phyloP scores from a whole-genome alignment of 2,113 vertebrate genomes.

The Crotalus tigris region DNA sequence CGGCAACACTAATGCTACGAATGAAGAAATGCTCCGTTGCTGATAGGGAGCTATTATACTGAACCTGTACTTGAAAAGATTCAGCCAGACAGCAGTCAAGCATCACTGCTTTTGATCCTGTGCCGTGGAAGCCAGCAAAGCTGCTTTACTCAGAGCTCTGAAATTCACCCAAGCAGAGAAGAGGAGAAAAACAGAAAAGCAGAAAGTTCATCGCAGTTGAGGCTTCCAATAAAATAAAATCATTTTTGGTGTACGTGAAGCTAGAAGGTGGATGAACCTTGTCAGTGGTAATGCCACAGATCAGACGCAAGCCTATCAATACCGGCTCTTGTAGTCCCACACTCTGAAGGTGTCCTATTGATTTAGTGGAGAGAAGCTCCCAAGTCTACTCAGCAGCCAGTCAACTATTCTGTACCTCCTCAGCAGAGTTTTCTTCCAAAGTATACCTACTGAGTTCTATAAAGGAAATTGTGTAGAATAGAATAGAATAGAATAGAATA shows the following conservation, averaged over 20 bases:
- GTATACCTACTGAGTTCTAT: not conserved
- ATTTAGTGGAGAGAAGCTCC: not conserved
- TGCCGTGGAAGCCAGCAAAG: slow-evolving; percentile 37
- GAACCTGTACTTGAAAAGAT: slow-evolving; percentile 23
- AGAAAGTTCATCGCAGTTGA: slow-evolving; percentile 33
- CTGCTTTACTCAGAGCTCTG: slow-evolving; percentile 39
- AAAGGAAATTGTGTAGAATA: not conserved
- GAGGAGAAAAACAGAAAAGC: slow-evolving; percentile 18
- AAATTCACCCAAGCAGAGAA: slow-evolving; percentile 42
- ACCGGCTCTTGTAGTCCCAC: not conserved
- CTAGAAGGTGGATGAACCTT: not conserved
- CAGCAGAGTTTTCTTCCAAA: not conserved
- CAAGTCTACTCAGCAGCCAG: not conserved
- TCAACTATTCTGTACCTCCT: not conserved
- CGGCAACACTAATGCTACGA: not conserved
- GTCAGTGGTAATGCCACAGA: not conserved
- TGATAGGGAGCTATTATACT: slow-evolving; percentile 7
- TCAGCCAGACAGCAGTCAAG: slow-evolving; percentile 42
- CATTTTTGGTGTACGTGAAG: slow-evolving; percentile 20
- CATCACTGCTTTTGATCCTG: slow-evolving; percentile 45
- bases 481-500: too few species aligned
- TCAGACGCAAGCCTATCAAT: not conserved
- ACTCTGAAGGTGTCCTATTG: not conserved
- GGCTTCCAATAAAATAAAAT: slow-evolving; percentile 14
- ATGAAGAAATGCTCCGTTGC: slow-evolving; percentile 1